Percentiles rank a stretch among this genome's conserved stretches.
These are phyloP conservation scores for Sinocyclocheilus anshuiensis DNA, from an alignment of 2,113 vertebrate genomes.

Conservation along the genomic window DNA sequence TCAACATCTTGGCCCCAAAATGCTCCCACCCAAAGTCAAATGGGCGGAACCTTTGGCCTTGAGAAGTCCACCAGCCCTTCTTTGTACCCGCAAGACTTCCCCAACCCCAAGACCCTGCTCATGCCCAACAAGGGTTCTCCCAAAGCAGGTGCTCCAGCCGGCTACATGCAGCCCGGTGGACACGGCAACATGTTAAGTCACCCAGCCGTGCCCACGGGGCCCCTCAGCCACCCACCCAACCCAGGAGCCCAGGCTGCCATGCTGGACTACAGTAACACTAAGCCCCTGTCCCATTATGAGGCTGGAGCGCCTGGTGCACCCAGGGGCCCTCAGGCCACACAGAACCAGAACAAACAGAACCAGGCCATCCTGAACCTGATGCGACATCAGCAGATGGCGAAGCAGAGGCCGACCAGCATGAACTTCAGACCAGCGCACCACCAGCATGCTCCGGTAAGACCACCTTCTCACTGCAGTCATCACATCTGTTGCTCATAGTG, in stretches of 20 bases:
- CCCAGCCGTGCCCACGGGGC: constrained; percentile 63
- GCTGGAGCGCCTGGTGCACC: constrained; percentile 74
- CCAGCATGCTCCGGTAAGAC: constrained; percentile 83
- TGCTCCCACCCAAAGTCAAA: constrained; percentile 81
- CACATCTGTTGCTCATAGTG: neutral
- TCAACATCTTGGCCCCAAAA: constrained; percentile 84
- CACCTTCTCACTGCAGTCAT: neutral
- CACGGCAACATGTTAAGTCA: constrained; percentile 84
- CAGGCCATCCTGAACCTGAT: constrained; percentile 78
- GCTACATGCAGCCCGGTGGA: constrained; percentile 74
- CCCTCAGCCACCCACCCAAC: constrained; percentile 76
- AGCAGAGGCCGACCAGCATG: constrained; percentile 80
- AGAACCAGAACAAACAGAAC: constrained; percentile 78
- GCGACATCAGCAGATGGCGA: constrained; percentile 81
- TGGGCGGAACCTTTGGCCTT: constrained; percentile 80
- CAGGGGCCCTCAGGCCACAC: constrained; percentile 64
- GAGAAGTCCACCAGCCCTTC: constrained; percentile 91
- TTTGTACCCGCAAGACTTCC: constrained; percentile 86
- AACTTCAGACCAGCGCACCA: constrained; percentile 79
- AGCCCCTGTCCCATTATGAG: constrained; percentile 94
- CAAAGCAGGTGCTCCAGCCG: constrained; percentile 78
- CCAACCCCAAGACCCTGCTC: constrained; percentile 84
- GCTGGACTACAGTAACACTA: constrained; percentile 91
- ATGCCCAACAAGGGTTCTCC: constrained; percentile 86
- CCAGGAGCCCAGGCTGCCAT: constrained; percentile 74